Evolutionary conservation across 2,797 vertebrate genomes (phyloP).

Genomic region (Liasis olivaceus): DNA sequence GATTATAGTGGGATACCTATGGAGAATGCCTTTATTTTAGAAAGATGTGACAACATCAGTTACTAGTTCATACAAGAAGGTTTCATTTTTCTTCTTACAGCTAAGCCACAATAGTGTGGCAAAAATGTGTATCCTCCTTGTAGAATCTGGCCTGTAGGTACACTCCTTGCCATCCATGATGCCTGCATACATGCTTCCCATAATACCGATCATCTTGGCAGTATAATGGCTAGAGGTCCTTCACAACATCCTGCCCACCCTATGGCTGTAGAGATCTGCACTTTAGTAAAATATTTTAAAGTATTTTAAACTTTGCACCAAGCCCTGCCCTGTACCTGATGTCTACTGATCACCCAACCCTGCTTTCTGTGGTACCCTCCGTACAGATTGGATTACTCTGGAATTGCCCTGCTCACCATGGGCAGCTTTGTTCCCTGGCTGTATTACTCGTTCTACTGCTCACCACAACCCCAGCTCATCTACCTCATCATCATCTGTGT

Average conservation of each 20-base stretch:
- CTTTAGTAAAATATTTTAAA: neutral
- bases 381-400: slow-evolving; percentile 53
- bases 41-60: neutral
- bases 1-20: neutral
- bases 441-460: slow-evolving; percentile 58
- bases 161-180: neutral
- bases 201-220: neutral
- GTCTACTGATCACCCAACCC: neutral
- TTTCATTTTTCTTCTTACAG: neutral
- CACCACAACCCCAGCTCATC: slow-evolving; percentile 52
- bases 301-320: neutral
- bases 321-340: neutral
- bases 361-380: neutral
- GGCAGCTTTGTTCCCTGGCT: slow-evolving; percentile 58
- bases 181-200: neutral
- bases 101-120: neutral
- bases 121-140: neutral
- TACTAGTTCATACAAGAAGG: neutral
- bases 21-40: neutral
- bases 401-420: slow-evolving; percentile 55
- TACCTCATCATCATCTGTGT: slow-evolving; percentile 53
- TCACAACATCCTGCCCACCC: neutral
- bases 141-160: neutral
- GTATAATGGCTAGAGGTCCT: neutral
- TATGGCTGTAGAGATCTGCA: neutral